These are phyloP conservation scores for Plagodis dolabraria DNA, from an alignment of 2,888 invertebrate species.

Conservation along the genomic window DNA sequence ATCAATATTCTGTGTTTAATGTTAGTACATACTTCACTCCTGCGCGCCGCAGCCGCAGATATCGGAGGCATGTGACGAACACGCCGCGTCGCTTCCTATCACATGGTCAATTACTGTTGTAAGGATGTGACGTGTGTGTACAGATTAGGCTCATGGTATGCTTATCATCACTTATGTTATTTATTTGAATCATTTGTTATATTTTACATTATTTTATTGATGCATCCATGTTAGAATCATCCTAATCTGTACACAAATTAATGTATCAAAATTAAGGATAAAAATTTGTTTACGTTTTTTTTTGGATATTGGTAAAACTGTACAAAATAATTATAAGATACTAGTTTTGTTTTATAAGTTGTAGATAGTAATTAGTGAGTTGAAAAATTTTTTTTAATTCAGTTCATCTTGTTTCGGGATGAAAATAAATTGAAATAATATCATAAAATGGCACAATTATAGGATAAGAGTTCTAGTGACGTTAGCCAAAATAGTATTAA, in stretches of 20 bases:
- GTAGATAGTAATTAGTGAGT: constrained; percentile 65
- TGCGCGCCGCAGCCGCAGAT: constrained; percentile 56
- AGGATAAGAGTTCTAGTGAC: constrained; percentile 76
- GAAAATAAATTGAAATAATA: constrained; percentile 45
- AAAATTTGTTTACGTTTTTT: constrained; percentile 64
- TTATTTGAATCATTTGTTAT: constrained; percentile 34
- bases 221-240: constrained; percentile 39
- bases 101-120: constrained; percentile 19
- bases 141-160: constrained; percentile 53
- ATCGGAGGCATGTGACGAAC: constrained; percentile 17
- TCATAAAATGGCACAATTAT: constrained; percentile 79
- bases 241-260: constrained; percentile 50
- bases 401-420: constrained; percentile 39
- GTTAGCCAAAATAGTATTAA: constrained; percentile 82
- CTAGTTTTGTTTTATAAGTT: constrained; percentile 57
- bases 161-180: constrained; percentile 29
- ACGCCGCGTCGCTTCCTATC: constrained; percentile 3
- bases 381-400: constrained; percentile 45
- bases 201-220: constrained; percentile 30
- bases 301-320: constrained; percentile 65
- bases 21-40: constrained; percentile 67
- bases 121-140: constrained; percentile 41
- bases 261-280: constrained; percentile 48
- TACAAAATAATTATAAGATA: constrained; percentile 77
- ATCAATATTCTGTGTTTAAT: constrained; percentile 85